Evolutionary conservation across 2,113 vertebrate genomes (phyloP).

Genomic region (Neotoma lepida): DNA sequence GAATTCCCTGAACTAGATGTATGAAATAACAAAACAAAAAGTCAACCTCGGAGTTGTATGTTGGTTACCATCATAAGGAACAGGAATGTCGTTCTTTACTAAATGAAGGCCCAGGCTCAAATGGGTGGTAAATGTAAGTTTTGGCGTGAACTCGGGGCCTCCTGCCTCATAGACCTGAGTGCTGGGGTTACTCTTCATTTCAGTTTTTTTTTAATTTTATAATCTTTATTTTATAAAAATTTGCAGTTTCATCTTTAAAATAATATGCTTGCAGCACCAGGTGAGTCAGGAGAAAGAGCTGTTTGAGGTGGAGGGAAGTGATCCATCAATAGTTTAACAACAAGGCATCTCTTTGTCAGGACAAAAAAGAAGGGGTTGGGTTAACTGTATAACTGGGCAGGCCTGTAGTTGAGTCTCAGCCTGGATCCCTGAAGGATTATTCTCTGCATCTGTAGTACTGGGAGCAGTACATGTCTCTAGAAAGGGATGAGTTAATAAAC

Average conservation of each 20-base stretch:
- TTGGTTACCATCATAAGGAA: background rate
- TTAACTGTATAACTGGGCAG: background rate
- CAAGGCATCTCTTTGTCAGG: background rate
- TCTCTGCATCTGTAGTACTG: background rate
- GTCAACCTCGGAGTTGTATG: background rate
- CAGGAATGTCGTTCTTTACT: background rate
- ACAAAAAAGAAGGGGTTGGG: background rate
- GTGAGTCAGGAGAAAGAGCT: background rate
- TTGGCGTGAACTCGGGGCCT: background rate
- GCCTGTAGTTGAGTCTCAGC: background rate
- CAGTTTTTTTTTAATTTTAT: background rate
- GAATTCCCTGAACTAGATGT: background rate
- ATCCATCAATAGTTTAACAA: background rate
- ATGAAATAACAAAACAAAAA: background rate
- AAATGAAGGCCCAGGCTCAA: background rate
- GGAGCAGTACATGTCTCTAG: background rate
- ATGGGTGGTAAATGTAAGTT: background rate
- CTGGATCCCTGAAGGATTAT: background rate
- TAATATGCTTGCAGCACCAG: background rate
- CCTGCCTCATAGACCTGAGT: background rate
- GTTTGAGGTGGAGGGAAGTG: too few species aligned
- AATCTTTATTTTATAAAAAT: background rate
- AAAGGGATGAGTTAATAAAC: background rate
- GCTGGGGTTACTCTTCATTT: background rate
- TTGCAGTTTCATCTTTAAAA: background rate